phyloP scores from a whole-genome alignment of 2,888 invertebrate genomes.

The Lasioglossum morio region DNA sequence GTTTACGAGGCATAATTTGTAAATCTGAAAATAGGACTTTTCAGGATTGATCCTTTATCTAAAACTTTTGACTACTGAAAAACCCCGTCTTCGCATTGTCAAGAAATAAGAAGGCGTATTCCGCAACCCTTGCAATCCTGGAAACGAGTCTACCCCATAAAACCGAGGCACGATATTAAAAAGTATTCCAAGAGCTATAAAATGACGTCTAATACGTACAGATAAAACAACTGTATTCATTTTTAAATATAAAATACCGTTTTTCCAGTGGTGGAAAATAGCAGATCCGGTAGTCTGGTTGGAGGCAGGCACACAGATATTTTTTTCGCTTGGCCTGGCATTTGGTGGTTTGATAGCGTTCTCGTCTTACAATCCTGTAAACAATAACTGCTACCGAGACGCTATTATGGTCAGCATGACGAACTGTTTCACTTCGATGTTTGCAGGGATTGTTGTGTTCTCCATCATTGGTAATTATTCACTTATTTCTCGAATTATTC shows the following conservation, averaged over 20 bases:
- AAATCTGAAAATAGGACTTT: too few relatives aligned
- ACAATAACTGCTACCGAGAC: slow-evolving; percentile 98
- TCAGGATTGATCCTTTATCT: too few relatives aligned
- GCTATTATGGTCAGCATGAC: slow-evolving; percentile 96
- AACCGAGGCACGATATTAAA: not conserved
- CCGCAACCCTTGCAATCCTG: too few relatives aligned
- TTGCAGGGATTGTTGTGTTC: slow-evolving; percentile 98
- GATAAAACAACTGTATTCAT: not conserved
- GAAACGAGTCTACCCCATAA: not conserved
- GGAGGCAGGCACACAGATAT: slow-evolving; percentile 98
- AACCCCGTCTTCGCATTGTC: too few relatives aligned
- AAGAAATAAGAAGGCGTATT: too few relatives aligned
- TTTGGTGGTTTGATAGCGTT: slow-evolving; percentile 98
- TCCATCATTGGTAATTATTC: slow-evolving; percentile 91
- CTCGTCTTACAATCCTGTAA: slow-evolving; percentile 98
- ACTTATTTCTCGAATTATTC: not conserved
- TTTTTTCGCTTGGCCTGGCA: slow-evolving; percentile 97
- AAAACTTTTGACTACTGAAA: too few relatives aligned
- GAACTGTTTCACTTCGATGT: slow-evolving; percentile 98
- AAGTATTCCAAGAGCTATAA: not conserved
- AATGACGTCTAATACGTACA: not conserved
- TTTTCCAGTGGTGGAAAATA: slow-evolving; percentile 91
- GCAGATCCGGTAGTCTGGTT: slow-evolving; percentile 98
- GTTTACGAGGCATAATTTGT: too few relatives aligned
- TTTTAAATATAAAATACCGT: not conserved